Evolutionary conservation across 2,888 invertebrate species (phyloP).

Genomic region (Panzeria rudis): DNA sequence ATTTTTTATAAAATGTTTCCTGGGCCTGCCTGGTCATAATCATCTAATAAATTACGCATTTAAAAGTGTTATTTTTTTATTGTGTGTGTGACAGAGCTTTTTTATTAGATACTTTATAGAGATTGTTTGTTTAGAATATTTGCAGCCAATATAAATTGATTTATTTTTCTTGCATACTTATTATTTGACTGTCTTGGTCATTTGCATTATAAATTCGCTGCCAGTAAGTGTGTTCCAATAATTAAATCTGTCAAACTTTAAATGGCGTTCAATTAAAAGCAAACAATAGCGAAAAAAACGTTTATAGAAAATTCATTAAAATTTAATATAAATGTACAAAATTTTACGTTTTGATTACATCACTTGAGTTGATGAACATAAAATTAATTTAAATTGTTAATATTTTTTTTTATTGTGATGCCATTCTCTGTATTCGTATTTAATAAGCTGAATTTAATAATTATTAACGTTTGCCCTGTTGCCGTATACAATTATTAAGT

Average conservation of each 20-base stretch:
- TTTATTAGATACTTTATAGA: slow-evolving; percentile 44
- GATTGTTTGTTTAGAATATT: slow-evolving; percentile 28
- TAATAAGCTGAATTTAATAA: slow-evolving; percentile 59
- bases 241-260: slow-evolving; percentile 75
- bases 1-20: slow-evolving; percentile 20
- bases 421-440: not conserved
- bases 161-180: not conserved
- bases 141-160: slow-evolving; percentile 25
- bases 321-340: slow-evolving; percentile 33
- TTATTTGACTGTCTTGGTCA: slow-evolving; percentile 48
- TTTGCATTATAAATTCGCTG: slow-evolving; percentile 50
- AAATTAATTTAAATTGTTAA: slow-evolving; percentile 59
- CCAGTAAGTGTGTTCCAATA: slow-evolving; percentile 58
- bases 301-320: slow-evolving; percentile 70
- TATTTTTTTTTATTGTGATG: not conserved
- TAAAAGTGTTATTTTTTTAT: slow-evolving; percentile 8
- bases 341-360: slow-evolving; percentile 56
- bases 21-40: slow-evolving; percentile 22
- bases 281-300: slow-evolving; percentile 48
- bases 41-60: slow-evolving; percentile 61
- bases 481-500: slow-evolving; percentile 8
- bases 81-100: not conserved
- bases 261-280: slow-evolving; percentile 73
- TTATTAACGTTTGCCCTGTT: slow-evolving; percentile 52
- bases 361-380: slow-evolving; percentile 45